phyloP scores from a whole-genome alignment of 2,113 vertebrate species.

The Menidia beryllina region DNA sequence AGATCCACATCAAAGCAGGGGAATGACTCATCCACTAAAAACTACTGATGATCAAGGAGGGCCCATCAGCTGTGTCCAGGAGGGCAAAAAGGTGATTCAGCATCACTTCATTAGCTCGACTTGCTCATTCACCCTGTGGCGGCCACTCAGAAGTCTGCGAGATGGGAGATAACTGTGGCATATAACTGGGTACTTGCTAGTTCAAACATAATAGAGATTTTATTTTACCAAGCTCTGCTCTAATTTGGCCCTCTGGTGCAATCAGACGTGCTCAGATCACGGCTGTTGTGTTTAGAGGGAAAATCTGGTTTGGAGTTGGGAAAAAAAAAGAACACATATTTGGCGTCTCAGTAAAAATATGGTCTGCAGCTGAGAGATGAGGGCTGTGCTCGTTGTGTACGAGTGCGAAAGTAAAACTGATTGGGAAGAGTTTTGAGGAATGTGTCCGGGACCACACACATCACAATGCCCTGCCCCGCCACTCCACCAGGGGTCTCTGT shows the following conservation, averaged over 20 bases:
- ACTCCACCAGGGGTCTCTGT: slow-evolving; percentile 77
- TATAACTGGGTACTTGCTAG: slow-evolving; percentile 70
- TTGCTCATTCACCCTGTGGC: slow-evolving; percentile 50
- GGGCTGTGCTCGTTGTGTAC: neutral
- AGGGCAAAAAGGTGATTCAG: slow-evolving; percentile 66
- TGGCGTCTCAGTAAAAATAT: slow-evolving; percentile 16
- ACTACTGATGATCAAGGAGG: slow-evolving; percentile 30
- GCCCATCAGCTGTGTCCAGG: slow-evolving; percentile 28
- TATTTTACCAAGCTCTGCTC: slow-evolving; percentile 61
- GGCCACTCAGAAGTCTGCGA: slow-evolving; percentile 58
- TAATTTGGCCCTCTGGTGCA: slow-evolving; percentile 64
- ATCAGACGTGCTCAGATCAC: slow-evolving; percentile 37
- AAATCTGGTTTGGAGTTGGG: slow-evolving; percentile 41
- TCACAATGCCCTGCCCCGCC: neutral
- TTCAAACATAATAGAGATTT: slow-evolving; percentile 72
- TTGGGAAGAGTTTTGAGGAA: slow-evolving; percentile 1
- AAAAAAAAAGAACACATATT: slow-evolving; percentile 16
- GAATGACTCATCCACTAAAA: slow-evolving; percentile 54
- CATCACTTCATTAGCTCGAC: slow-evolving; percentile 61
- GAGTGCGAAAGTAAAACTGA: slow-evolving; percentile 1
- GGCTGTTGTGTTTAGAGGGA: slow-evolving; percentile 24
- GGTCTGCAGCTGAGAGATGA: slow-evolving; percentile 21
- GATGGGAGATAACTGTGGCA: slow-evolving; percentile 59
- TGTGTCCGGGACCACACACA: slow-evolving; percentile 32
- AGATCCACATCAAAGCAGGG: slow-evolving; percentile 42